Base-by-base conservation (phyloP, 2,888 invertebrate genomes). In the Cantharis rustica region DNA sequence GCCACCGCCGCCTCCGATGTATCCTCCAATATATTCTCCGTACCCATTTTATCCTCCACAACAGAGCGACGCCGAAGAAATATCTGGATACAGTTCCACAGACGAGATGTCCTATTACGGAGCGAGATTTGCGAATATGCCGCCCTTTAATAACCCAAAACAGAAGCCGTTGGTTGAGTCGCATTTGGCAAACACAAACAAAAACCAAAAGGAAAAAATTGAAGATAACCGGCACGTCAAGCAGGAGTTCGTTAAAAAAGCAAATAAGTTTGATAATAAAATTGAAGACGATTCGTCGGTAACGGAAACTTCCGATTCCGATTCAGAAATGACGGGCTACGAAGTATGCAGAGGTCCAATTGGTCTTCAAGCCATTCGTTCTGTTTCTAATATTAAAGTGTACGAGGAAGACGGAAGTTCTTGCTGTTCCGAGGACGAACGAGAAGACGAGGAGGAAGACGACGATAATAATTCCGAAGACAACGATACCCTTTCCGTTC, bases 321-420 rank as follows among this genome's bases (percentile, higher is more conserved):
- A 81, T 23, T 76, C 79, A 7, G 81, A 82, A 75, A 77, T 80
- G 61, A 79, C 80, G 20, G 79, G 73, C 3, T 75, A 78, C 69
- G 78, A 75, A 23, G 70, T 74, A 2, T 73, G 75, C 17, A 17
- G 72, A 61, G 31, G 20, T 20, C 71, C 71, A 1, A n/a, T 23
- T 11, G 74, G 69, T 15, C 71, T 78, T 5, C 69, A 74, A 81
- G 88, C 90, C 3, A 90, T 91, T 61, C 88, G 88, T 79, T 91
- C 91, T 0, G 91, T 91, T 1, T 88, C 89, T 16, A 89, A 91
- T 83, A 89, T 91, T 11, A 89, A 89, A 71, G 84, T 90, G 17
- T 91, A 88, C 80, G 81, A 82, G 31, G 81, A 80, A 15, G 80
- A 82, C 27, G 81, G 82, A 26, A 75, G 71, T 27, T 77, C 76